Evolutionary conservation across 2,113 vertebrate genomes (phyloP).

Genomic region (Sigmodon hispidus): DNA sequence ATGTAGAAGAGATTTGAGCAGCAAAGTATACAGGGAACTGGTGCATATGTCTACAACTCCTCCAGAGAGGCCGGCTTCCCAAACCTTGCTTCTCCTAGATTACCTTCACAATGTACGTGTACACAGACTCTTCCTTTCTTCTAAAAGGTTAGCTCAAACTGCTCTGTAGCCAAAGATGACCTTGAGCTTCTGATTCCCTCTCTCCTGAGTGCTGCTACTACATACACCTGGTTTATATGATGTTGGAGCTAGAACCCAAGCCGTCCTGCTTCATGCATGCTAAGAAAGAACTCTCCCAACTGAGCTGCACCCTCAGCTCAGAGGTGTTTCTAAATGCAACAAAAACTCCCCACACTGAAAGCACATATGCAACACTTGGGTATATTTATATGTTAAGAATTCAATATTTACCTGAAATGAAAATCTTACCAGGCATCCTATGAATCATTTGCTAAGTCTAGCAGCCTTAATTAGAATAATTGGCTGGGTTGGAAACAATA

Average conservation of each 20-base stretch:
- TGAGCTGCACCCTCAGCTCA: not conserved
- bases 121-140: not conserved
- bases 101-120: not conserved
- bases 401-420: conserved; percentile 36
- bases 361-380: not conserved
- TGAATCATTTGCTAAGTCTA: conserved; percentile 32
- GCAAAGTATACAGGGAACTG: not conserved
- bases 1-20: not conserved
- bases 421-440: conserved; percentile 12
- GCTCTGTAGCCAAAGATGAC: not conserved
- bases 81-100: not conserved
- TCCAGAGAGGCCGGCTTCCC: not conserved
- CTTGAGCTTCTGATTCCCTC: not conserved
- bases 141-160: not conserved
- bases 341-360: not conserved
- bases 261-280: not conserved
- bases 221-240: not conserved
- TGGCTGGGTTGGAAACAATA: not conserved
- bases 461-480: conserved; percentile 40
- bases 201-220: not conserved
- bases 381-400: not conserved
- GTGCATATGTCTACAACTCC: not conserved
- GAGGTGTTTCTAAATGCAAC: not conserved
- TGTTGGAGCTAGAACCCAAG: not conserved
- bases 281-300: not conserved